Percentiles rank a stretch among this genome's conserved stretches.
phyloP scores from a whole-genome alignment of 37 sponge, comb jelly and placozoan species.

The Oscarella lobularis region DNA sequence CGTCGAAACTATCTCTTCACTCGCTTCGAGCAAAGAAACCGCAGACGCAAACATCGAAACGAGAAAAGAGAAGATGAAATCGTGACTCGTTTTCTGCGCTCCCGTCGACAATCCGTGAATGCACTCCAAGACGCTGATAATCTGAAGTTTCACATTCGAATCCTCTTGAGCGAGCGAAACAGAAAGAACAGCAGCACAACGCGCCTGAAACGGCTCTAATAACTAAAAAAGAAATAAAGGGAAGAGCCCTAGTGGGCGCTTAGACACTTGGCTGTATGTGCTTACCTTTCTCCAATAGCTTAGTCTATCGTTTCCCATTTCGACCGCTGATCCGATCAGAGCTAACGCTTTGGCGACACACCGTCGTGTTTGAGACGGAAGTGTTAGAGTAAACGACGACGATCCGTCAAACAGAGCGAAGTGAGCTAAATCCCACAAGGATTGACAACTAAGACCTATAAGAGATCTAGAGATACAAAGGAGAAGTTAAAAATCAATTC shows the following conservation, averaged over 20 bases:
- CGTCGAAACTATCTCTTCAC: too few species aligned
- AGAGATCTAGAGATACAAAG: background rate
- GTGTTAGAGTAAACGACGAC: too few species aligned
- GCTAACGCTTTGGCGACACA: background rate
- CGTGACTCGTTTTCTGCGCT: too few species aligned
- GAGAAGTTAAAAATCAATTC: slow-evolving; percentile 5
- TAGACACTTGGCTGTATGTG: too few species aligned
- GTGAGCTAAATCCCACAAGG: slow-evolving; percentile 22
- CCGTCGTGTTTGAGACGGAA: slow-evolving; percentile 11
- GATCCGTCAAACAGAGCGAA: too few species aligned
- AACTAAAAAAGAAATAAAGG: slow-evolving; percentile 1
- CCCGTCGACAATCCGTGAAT: background rate
- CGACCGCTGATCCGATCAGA: background rate
- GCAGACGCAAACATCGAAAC: too few species aligned
- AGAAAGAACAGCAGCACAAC: background rate
- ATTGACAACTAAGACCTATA: slow-evolving; percentile 2
- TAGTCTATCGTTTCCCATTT: background rate
- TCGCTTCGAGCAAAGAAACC: too few species aligned
- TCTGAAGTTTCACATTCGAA: too few species aligned
- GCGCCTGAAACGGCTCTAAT: background rate
- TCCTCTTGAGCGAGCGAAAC: too few species aligned
- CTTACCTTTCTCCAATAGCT: background rate
- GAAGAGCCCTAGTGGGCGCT: too few species aligned
- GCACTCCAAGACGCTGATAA: too few species aligned
- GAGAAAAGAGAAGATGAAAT: too few species aligned